A percentile compares a stretch with the other conserved stretches of the same genome.
These are phyloP conservation scores for Iselma pallidipennis DNA, from an alignment of 2,888 invertebrate species.

Conservation along the genomic window DNA sequence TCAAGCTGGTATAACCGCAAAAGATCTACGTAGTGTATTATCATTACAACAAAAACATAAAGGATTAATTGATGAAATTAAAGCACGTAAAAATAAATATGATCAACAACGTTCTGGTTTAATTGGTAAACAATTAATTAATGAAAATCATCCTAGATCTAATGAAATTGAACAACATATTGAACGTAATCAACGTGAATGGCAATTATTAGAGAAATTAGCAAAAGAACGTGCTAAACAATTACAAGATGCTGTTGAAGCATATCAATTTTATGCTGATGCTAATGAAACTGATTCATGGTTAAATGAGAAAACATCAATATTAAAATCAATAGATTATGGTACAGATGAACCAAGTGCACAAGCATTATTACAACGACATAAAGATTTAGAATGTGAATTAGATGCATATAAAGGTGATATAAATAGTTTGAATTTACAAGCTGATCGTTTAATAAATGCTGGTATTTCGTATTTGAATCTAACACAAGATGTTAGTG, in stretches of 20 bases:
- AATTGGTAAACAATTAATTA: conserved; percentile 64
- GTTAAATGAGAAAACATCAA: conserved; percentile 93
- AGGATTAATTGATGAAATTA: conserved; percentile 85
- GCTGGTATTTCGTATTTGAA: conserved; percentile 74
- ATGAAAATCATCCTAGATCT: conserved; percentile 80
- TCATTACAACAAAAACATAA: conserved; percentile 93
- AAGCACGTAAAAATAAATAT: conserved; percentile 72
- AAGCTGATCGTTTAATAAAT: conserved; percentile 75
- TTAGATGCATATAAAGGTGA: conserved; percentile 87
- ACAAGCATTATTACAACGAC: conserved; percentile 83
- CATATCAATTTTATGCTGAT: conserved; percentile 96
- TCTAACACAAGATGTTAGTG: conserved; percentile 68
- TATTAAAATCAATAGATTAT: conserved; percentile 87
- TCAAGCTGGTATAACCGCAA: conserved; percentile 89
- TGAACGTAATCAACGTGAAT: conserved; percentile 78
- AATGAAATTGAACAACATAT: conserved; percentile 81
- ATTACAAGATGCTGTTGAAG: conserved; percentile 86
- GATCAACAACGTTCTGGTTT: conserved; percentile 68
- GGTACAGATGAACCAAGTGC: conserved; percentile 91
- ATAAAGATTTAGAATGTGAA: conserved; percentile 86
- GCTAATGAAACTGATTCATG: conserved; percentile 98
- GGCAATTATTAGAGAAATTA: conserved; percentile 86
- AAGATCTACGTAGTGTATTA: conserved; percentile 88
- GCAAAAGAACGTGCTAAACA: conserved; percentile 75
- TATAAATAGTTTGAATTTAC: conserved; percentile 73